These are phyloP conservation scores for Poeciliopsis paucimaculata DNA, from an alignment of 2,797 vertebrate genomes.

Conservation along the genomic window DNA sequence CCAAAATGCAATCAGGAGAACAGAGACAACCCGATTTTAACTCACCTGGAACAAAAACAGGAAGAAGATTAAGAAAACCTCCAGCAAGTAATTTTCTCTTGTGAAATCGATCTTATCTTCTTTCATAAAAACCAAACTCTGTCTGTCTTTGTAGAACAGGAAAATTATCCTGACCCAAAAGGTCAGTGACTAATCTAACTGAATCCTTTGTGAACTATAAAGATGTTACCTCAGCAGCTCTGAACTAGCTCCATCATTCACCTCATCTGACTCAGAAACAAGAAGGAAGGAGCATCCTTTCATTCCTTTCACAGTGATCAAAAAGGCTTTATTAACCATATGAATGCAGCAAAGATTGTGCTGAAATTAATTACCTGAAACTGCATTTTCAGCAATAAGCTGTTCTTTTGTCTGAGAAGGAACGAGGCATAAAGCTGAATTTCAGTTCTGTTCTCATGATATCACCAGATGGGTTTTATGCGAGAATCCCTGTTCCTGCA, in stretches of 20 bases:
- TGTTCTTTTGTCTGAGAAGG: conserved; percentile 22
- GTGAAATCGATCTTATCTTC: conserved; percentile 15
- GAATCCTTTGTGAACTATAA: conserved; percentile 41
- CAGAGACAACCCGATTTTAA: conserved; percentile 10
- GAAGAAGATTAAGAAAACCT: not conserved
- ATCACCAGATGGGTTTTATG: conserved; percentile 47
- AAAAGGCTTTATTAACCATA: conserved; percentile 23
- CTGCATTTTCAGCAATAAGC: conserved; percentile 34
- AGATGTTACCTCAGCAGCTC: conserved; percentile 20
- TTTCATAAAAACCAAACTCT: conserved; percentile 10
- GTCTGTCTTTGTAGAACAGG: conserved; percentile 12
- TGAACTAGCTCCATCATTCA: conserved; percentile 30
- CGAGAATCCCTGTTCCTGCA: conserved; percentile 48
- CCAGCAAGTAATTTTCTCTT: not conserved
- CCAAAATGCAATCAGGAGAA: too few relatives aligned
- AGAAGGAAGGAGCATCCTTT: conserved; percentile 18
- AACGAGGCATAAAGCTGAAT: conserved; percentile 43
- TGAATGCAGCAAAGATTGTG: not conserved
- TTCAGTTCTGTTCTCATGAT: conserved; percentile 53
- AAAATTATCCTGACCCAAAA: conserved; percentile 21
- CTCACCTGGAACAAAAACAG: not conserved
- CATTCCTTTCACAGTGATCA: conserved; percentile 12
- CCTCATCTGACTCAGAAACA: conserved; percentile 32
- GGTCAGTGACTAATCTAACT: conserved; percentile 29
- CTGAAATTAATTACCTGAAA: conserved; percentile 14